These are phyloP conservation scores for Latrodectus geometricus DNA, from an alignment of 1,140 invertebrate genomes.

Conservation along the genomic window DNA sequence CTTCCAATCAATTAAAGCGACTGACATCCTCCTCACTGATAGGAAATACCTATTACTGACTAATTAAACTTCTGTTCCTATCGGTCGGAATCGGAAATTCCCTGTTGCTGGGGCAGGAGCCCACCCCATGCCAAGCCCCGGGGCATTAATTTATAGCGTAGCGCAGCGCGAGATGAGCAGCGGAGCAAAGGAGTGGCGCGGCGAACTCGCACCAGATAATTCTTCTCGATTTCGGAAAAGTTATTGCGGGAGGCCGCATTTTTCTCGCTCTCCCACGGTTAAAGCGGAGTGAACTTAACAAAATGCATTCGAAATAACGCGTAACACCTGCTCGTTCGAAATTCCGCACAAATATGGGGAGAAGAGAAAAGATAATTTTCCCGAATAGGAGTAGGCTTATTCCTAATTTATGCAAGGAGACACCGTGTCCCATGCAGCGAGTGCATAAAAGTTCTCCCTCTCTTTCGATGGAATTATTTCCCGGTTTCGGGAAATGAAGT, in stretches of 20 bases:
- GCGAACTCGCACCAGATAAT: not conserved
- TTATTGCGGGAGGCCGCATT: not conserved
- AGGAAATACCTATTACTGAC: too few relatives aligned
- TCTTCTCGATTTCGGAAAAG: not conserved
- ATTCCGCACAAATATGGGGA: not conserved
- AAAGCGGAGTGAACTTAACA: not conserved
- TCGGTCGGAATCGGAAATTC: too few relatives aligned
- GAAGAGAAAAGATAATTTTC: slow-evolving; percentile 30
- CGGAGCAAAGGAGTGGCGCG: too few relatives aligned
- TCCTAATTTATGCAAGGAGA: slow-evolving; percentile 47
- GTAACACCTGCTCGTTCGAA: not conserved
- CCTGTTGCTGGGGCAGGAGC: too few relatives aligned
- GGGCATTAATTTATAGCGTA: not conserved
- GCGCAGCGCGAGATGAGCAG: not conserved
- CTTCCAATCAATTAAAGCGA: too few relatives aligned
- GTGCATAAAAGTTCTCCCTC: slow-evolving; percentile 19
- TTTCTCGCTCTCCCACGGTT: not conserved
- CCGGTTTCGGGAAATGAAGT: slow-evolving; percentile 41
- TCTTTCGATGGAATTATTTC: slow-evolving; percentile 39
- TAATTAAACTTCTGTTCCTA: too few relatives aligned
- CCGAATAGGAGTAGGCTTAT: slow-evolving; percentile 40
- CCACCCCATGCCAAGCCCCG: not conserved
- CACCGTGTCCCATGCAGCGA: not conserved
- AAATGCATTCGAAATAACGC: not conserved
- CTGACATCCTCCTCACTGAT: too few relatives aligned